Conservation (phyloP, 2,113 vertebrate species). For the Saccopteryx bilineata region DNA sequence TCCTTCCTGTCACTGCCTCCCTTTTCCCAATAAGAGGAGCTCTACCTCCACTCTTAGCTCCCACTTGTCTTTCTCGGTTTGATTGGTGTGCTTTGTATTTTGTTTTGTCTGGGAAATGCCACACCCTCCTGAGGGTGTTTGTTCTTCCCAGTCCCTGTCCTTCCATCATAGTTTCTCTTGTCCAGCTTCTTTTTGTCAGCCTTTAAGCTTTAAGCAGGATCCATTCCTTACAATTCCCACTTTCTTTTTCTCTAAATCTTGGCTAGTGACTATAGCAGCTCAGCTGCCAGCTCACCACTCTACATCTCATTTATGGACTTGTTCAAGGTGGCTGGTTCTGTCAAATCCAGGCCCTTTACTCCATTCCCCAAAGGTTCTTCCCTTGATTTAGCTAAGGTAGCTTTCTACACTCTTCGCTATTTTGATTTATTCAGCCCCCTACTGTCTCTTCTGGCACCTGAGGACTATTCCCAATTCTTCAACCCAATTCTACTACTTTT, state of each 20-base stretch:
- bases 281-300: not conserved
- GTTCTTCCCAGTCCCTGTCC: not conserved
- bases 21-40: not conserved
- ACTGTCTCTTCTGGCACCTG: not conserved
- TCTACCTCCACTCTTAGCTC: not conserved
- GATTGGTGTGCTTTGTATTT: not conserved
- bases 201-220: not conserved
- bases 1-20: not conserved
- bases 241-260: not conserved
- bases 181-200: not conserved
- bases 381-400: not conserved
- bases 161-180: not conserved
- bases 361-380: not conserved
- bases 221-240: not conserved
- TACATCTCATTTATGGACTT: not conserved
- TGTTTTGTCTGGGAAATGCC: not conserved
- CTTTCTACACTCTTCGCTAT: not conserved
- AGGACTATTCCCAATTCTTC: not conserved
- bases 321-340: not conserved
- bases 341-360: not conserved
- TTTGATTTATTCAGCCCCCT: not conserved
- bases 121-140: not conserved
- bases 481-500: not conserved
- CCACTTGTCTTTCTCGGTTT: slow-evolving; percentile 15
- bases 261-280: not conserved